A percentile compares a stretch with the other conserved stretches of the same genome.
Conservation (phyloP, 2,888 invertebrate species). For the Mesorhabditis sp. region DNA sequence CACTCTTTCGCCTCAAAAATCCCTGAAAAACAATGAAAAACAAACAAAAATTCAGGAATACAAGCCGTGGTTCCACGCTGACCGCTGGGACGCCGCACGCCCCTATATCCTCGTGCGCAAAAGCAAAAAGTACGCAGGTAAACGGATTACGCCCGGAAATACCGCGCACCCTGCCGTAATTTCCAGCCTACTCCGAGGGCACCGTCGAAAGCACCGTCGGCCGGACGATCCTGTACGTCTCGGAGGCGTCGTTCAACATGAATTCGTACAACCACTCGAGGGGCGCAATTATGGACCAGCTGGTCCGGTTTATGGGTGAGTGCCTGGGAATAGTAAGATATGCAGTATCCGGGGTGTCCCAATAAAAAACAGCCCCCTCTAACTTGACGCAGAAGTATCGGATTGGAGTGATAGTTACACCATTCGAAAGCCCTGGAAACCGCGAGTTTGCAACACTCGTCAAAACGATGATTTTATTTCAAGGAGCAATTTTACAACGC, state of each 20-base stretch:
- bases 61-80: constrained; percentile 56
- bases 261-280: constrained; percentile 31
- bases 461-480: too few species aligned
- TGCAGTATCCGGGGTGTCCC: background rate
- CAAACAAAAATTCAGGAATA: constrained; percentile 28
- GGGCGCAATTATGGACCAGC: constrained; percentile 53
- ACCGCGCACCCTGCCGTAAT: background rate
- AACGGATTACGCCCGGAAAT: too few species aligned
- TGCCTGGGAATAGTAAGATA: background rate
- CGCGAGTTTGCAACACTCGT: too few species aligned
- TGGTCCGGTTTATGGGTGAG: constrained; percentile 49
- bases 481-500: too few species aligned
- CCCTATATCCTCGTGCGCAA: constrained; percentile 54
- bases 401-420: background rate
- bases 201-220: constrained; percentile 47
- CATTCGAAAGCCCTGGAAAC: too few species aligned
- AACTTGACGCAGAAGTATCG: background rate
- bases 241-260: constrained; percentile 42
- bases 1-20: background rate
- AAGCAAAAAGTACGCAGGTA: constrained; percentile 51
- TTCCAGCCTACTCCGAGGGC: constrained; percentile 52
- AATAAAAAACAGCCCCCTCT: background rate
- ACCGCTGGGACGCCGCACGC: constrained; percentile 47
- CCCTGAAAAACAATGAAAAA: background rate
- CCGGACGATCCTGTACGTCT: constrained; percentile 47